Conservation (phyloP, 2,888 invertebrate species). For the Oscheius sp. region DNA sequence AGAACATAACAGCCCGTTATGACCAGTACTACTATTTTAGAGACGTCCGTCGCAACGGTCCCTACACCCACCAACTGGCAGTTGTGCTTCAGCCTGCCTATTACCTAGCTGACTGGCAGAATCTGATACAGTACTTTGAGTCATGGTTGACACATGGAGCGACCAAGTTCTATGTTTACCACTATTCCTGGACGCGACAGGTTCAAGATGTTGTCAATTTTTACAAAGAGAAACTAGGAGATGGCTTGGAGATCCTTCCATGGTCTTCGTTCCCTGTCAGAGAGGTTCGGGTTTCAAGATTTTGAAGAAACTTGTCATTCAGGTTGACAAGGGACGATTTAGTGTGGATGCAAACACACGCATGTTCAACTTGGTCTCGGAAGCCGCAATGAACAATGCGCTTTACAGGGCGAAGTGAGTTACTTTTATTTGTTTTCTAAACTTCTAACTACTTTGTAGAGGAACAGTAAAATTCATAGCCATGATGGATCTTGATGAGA, state of each 20-base stretch:
- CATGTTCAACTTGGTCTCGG: constrained; percentile 16
- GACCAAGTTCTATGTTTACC: constrained; percentile 21
- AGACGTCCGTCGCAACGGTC: not conserved
- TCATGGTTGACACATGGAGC: constrained; percentile 29
- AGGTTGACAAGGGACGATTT: constrained; percentile 10
- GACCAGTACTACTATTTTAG: not conserved
- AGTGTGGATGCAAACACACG: constrained; percentile 16
- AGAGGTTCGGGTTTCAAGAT: not conserved
- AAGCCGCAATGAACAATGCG: constrained; percentile 25
- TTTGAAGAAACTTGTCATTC: not conserved
- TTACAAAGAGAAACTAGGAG: constrained; percentile 6
- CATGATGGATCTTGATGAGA: constrained; percentile 30
- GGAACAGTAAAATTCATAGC: constrained; percentile 9
- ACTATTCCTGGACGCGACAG: constrained; percentile 28
- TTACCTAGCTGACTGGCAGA: constrained; percentile 33
- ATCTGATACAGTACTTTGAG: constrained; percentile 28
- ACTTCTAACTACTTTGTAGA: not conserved
- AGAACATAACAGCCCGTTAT: too few relatives aligned
- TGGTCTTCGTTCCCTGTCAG: constrained; percentile 14
- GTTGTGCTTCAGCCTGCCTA: constrained; percentile 32
- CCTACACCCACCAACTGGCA: constrained; percentile 10
- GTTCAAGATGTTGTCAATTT: constrained; percentile 21
- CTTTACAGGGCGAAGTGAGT: constrained; percentile 19
- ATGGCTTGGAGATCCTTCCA: constrained; percentile 12
- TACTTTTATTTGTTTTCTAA: too few relatives aligned